Conservation (phyloP, 2,888 invertebrate genomes). For the Dione juno region DNA sequence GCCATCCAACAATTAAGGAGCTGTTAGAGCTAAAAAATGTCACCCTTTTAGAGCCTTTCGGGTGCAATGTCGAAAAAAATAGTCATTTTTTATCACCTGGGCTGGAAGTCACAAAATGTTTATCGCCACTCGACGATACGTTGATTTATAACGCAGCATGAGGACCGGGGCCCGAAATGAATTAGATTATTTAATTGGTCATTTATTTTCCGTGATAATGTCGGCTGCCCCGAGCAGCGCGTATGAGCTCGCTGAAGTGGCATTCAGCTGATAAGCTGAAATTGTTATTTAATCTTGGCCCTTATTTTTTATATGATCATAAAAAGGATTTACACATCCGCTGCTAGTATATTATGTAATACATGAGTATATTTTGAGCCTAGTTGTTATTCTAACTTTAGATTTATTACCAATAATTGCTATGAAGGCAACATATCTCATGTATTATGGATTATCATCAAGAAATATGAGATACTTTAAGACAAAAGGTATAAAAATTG, state of each 20-base stretch:
- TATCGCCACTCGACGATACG: constrained; percentile 80
- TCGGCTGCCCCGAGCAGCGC: constrained; percentile 59
- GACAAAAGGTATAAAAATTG: constrained; percentile 73
- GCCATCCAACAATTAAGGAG: constrained; percentile 77
- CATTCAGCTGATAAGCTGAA: constrained; percentile 56
- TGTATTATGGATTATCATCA: constrained; percentile 77
- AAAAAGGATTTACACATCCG: constrained; percentile 41
- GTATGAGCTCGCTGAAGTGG: constrained; percentile 69
- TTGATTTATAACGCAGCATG: constrained; percentile 80
- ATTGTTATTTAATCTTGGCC: constrained; percentile 53
- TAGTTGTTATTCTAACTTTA: constrained; percentile 74
- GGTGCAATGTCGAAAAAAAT: constrained; percentile 71
- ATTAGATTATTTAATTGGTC: constrained; percentile 83
- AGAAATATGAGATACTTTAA: constrained; percentile 74
- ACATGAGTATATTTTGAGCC: constrained; percentile 58
- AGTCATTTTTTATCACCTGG: constrained; percentile 81
- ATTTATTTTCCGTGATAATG: constrained; percentile 80
- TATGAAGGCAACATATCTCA: constrained; percentile 71
- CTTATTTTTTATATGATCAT: constrained; percentile 38
- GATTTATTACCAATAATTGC: constrained; percentile 82
- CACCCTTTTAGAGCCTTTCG: constrained; percentile 73
- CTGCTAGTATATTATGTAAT: constrained; percentile 47
- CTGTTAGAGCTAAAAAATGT: constrained; percentile 79
- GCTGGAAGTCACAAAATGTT: constrained; percentile 82
- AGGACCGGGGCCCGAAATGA: constrained; percentile 69